Base-by-base conservation (phyloP, 1,140 invertebrate species). In the Lepidurus couesii region DNA sequence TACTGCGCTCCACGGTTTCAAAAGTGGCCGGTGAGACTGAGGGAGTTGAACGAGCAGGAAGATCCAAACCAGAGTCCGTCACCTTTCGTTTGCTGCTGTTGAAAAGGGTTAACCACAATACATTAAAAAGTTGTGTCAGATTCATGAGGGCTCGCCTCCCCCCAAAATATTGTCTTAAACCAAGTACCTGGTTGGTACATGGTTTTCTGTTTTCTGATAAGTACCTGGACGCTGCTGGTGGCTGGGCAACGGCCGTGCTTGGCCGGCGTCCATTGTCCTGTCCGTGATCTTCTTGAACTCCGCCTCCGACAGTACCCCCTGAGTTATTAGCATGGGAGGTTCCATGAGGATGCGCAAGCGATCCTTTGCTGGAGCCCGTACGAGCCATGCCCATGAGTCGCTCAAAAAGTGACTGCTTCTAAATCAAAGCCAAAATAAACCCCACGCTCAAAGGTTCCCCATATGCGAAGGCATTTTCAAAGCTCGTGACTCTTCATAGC, bases 351-450 rank as follows among this genome's bases (percentile, higher is more conserved):
- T 79, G 78, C 10, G 78, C 65, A 43, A 82, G 77, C 43, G 82
- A 82, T 44, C 81, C 82, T 77, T 81, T 75, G 76, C 80, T 86
- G 13, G 79, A 80, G 24, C 82, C 82, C 77, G 80, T 87, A 81
- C 87, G 83, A 81, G 90, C 86, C 79, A 90, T 79, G 79, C 82
- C 82, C 82, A 83, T 83, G 74, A 83, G 79, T 44, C 82, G 82
- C 79, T 80, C 82, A 79, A 83, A 82, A 80, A 83, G 78, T 75
- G 78, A 79, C 78, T 79, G 78, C 75, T 79, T 79, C 78, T 79
- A 74, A 53, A 77, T 77, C 24, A 65, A 77, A 77, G 45, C 53
- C 53, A 65, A 65, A 65, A 65, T 65, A 65, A 65, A 65, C 53
- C 53, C 53, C 53, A 16, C 76, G 76, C 44, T 65, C 76, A 43